Evolutionary conservation across 30 jellyfish, hydroid and myxozoan genomes (phyloP), one percentile per base, ranked within the genome.

Genomic region (Cassiopea xamachana): DNA sequence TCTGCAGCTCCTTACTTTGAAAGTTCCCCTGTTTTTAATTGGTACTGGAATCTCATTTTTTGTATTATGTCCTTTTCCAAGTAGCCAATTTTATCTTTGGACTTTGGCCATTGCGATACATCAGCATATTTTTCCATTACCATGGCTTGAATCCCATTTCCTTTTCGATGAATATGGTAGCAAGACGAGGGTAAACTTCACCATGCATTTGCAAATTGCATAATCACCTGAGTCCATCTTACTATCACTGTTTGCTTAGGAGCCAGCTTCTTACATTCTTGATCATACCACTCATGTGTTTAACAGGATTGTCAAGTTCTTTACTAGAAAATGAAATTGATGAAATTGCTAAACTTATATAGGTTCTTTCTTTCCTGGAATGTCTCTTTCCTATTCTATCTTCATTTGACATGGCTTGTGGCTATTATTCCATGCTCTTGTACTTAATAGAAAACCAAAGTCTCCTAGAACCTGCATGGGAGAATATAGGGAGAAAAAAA

Each of bases 81-180:
- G 46, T 88, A 88, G 82, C 79, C 93, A 16, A 88, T 88, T 49
- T 46, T 77, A 69, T 88, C 92, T 7, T 88, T 68, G 46, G 46
- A 47, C 69, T 88, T 67, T 58, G 92, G 95, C 85, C 85, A 88
- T 12, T 62, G 55, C 95, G 93, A 88, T 8, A 86, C 86, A 77
- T 93, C 95, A 17, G 88, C 74, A 67, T 93, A 88, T 43, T 68
- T 88, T 60, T 88, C 50, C 95, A 88, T 80, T 60, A 77, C 92
- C 68, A n/a, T 48, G 44, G 79, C 86, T 48, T 39, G 49, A 44
- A 75, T 81, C 7, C 92, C 92, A 6, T 75, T 76, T n/a, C 77
- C 92, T n/a, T 49, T 51, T n/a, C 69, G 90, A 47, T 59, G 62
- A 19, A 79, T 76, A 46, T 69, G 92, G 44, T 14, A 88, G 77